Percentiles rank a stretch among this genome's conserved stretches.
phyloP scores from a whole-genome alignment of 2,113 vertebrate species.

The Hippocampus abdominalis region DNA sequence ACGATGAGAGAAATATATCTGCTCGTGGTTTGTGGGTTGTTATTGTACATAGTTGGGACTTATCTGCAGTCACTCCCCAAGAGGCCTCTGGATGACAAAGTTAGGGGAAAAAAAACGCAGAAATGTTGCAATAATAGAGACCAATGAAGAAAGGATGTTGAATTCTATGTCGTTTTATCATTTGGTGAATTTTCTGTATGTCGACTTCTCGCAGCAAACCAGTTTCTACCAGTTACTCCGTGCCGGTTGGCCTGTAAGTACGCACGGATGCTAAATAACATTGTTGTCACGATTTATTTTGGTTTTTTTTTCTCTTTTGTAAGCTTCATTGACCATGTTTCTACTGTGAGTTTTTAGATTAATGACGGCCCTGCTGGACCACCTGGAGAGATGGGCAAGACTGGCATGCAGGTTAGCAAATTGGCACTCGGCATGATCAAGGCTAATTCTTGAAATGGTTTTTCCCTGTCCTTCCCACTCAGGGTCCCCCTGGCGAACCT shows the following conservation, averaged over 20 bases:
- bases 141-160: neutral
- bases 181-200: neutral
- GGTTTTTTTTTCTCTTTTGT: neutral
- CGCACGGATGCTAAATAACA: neutral
- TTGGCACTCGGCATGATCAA: neutral
- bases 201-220: slow-evolving; percentile 71
- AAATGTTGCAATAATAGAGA: neutral
- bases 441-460: neutral
- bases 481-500: slow-evolving; percentile 78
- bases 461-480: neutral
- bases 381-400: slow-evolving; percentile 76
- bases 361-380: slow-evolving; percentile 72
- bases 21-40: slow-evolving; percentile 46
- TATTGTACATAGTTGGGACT: slow-evolving; percentile 43
- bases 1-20: slow-evolving; percentile 36
- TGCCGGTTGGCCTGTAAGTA: slow-evolving; percentile 86
- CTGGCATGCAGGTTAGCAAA: slow-evolving; percentile 74
- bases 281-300: neutral
- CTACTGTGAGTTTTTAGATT: slow-evolving; percentile 73
- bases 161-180: neutral
- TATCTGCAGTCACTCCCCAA: neutral
- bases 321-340: slow-evolving; percentile 25
- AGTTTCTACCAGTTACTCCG: slow-evolving; percentile 81
- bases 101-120: neutral
- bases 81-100: slow-evolving; percentile 7